Base-by-base conservation (phyloP, 2,888 invertebrate genomes). In the Neoitamus cyanurus region DNA sequence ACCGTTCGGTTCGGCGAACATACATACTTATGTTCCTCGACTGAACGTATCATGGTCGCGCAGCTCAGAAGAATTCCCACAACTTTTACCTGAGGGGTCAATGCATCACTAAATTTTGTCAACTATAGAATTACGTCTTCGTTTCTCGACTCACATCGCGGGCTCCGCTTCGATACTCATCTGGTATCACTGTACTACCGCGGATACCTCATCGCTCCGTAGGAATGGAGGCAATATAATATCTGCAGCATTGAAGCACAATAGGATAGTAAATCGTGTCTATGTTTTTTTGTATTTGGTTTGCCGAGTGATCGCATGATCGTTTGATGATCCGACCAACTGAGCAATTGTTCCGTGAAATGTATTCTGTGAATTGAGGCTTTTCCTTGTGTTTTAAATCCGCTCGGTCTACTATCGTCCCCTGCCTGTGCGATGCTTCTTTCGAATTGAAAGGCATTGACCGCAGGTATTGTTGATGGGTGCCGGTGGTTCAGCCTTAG, bases 281-380 rank as follows among this genome's bases (percentile, higher is more conserved):
- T 78, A 78, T 28, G 36, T 78, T 58, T 58, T 48, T 78, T 78
- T 20, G 2, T 11, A 58, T 78, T 78, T 48, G 15, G 30, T 15
- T 78, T 48, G 9, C n/a, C 30, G 30, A 31, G 78, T 48, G 78
- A 30, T 58, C 28, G 31, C 48, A 48, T 48, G 48, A 58, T 78
- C 58, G 30, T 46, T 48, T 78, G 78, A 78, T 78, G 78, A 78
- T 78, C 48, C 78, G 48, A 31, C 78, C 78, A 58, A 31, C 78
- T 48, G 58, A 78, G 48, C 78, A 78, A 78, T 78, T 78, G 78
- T 78, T 78, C 48, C 78, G 78, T 78, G 78, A 78, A 78, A 78
- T 78, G 78, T 78, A 78, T 78, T 78, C 78, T 30, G n/a, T 20
- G 78, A 58, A 78, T 48, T 48, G 78, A 78, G 78, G 78, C 30